These are phyloP conservation scores for Drosophila recens DNA, from an alignment of 2,888 invertebrate species.

Conservation along the genomic window DNA sequence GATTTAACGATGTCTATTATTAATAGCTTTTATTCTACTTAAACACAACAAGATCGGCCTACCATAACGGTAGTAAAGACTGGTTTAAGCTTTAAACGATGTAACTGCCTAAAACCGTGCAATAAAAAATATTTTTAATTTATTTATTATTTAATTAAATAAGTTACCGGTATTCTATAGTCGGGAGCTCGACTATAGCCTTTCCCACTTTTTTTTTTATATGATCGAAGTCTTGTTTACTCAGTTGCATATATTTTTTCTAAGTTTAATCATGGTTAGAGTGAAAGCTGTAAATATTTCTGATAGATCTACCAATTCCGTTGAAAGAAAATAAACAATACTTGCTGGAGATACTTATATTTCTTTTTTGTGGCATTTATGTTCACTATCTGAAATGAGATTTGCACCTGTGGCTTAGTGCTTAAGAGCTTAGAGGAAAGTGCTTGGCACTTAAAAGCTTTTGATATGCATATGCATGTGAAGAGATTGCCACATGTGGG, in stretches of 20 bases:
- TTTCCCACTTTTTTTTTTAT: no score
- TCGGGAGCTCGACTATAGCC: no score
- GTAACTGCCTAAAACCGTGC: no score
- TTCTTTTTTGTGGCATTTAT: not conserved
- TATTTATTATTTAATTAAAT: no score
- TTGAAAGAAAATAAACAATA: not conserved
- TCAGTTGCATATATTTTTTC: not conserved
- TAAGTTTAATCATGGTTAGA: not conserved
- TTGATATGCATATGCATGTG: constrained; percentile 43
- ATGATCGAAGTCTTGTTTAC: no score
- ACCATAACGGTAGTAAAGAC: no score
- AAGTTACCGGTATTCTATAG: no score
- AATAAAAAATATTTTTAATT: no score
- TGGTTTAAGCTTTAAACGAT: no score
- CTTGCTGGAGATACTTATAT: not conserved
- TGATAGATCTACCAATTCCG: not conserved
- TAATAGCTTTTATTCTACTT: no score
- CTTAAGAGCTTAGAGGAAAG: constrained; percentile 47
- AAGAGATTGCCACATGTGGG: constrained; percentile 27
- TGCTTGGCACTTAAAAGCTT: constrained; percentile 58
- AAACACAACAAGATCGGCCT: no score
- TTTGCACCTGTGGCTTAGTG: constrained; percentile 35
- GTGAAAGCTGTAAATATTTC: not conserved
- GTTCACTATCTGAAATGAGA: not conserved
- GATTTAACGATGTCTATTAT: no score